Conservation (phyloP, 2,888 invertebrate species). For the Drosophila kuntzei region DNA sequence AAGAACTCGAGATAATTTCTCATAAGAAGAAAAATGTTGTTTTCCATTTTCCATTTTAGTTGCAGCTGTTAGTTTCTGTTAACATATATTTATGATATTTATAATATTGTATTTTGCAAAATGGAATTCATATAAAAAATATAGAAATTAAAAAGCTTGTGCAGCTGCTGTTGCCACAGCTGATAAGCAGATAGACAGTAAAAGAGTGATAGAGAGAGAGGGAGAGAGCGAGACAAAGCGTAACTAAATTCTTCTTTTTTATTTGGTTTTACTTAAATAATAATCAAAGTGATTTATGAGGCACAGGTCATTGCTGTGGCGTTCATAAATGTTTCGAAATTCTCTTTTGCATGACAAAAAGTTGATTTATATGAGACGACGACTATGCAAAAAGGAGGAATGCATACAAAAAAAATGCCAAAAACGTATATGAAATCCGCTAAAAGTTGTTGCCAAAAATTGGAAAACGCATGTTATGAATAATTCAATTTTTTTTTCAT, state of each 20-base stretch:
- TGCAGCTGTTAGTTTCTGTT: slow-evolving; percentile 73
- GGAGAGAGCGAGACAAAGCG: slow-evolving; percentile 23
- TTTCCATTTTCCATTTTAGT: slow-evolving; percentile 18
- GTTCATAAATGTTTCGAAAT: slow-evolving; percentile 63
- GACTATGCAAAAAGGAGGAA: slow-evolving; percentile 64
- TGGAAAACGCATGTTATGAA: slow-evolving; percentile 34
- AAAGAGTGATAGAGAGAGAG: neutral
- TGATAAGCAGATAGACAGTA: slow-evolving; percentile 57
- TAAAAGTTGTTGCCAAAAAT: slow-evolving; percentile 49
- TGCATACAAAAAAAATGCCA: slow-evolving; percentile 39
- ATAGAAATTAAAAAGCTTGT: slow-evolving; percentile 31
- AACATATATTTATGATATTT: slow-evolving; percentile 65
- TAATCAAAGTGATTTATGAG: slow-evolving; percentile 78
- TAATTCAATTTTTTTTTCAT: too few relatives aligned
- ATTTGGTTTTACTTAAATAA: slow-evolving; percentile 66
- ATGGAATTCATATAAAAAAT: slow-evolving; percentile 18
- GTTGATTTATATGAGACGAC: slow-evolving; percentile 69
- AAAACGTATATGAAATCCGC: slow-evolving; percentile 1
- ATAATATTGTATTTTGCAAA: slow-evolving; percentile 53
- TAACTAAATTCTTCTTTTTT: slow-evolving; percentile 52
- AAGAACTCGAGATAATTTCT: slow-evolving; percentile 35
- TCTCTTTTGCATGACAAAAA: slow-evolving; percentile 63
- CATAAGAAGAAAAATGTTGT: slow-evolving; percentile 24
- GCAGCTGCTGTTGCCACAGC: slow-evolving; percentile 53
- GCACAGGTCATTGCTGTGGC: slow-evolving; percentile 70